Conservation (phyloP, 2,113 vertebrate species). For the Nicator chloris region DNA sequence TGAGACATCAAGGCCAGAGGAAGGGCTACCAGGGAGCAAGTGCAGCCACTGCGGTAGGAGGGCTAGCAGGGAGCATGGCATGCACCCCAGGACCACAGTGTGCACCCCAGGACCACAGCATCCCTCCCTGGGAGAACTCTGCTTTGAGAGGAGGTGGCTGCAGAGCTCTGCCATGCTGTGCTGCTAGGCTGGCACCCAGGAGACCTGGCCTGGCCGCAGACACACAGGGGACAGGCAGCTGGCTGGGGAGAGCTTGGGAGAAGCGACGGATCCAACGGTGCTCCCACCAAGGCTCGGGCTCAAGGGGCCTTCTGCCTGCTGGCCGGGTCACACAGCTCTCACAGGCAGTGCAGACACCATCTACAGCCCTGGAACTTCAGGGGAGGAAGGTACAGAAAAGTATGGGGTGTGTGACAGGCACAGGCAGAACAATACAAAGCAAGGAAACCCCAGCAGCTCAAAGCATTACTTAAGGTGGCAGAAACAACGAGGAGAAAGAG, state of each 20-base stretch:
- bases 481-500: neutral
- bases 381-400: neutral
- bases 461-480: neutral
- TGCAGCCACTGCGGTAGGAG: neutral
- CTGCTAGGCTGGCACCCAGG: neutral
- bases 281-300: neutral
- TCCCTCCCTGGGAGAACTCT: neutral
- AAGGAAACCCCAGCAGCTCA: neutral
- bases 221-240: accelerated
- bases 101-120: neutral
- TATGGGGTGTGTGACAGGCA: neutral
- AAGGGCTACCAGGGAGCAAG: neutral
- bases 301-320: neutral
- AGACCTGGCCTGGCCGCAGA: neutral
- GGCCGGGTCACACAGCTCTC: accelerated
- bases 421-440: neutral
- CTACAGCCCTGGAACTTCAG: neutral
- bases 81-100: neutral
- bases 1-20: accelerated
- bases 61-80: neutral
- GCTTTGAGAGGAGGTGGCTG: neutral
- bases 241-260: neutral
- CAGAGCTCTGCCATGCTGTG: neutral
- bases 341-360: neutral
- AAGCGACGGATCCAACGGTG: neutral